Conservation (phyloP, 2,888 invertebrate species). For the Sinopyrophorus schimmeli region DNA sequence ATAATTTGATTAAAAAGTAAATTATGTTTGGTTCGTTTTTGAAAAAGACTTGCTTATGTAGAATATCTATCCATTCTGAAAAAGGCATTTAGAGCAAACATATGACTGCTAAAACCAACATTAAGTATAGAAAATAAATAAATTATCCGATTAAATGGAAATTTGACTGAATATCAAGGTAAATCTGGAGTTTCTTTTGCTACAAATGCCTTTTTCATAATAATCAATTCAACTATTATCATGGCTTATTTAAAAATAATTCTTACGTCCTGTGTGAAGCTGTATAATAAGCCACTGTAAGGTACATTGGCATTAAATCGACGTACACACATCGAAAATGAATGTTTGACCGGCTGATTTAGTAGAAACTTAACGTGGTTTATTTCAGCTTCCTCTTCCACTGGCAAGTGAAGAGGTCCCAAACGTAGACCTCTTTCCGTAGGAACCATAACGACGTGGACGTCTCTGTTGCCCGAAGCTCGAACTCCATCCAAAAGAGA, state of each 20-base stretch:
- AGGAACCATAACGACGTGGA: slow-evolving; percentile 85
- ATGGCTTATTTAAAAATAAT: neutral
- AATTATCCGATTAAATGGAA: too few species aligned
- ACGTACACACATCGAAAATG: slow-evolving; percentile 81
- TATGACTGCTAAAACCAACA: too few species aligned
- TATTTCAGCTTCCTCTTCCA: slow-evolving; percentile 96
- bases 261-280: slow-evolving; percentile 93
- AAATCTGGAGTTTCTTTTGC: too few species aligned
- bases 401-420: slow-evolving; percentile 84
- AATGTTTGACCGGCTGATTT: slow-evolving; percentile 65
- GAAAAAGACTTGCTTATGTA: too few species aligned
- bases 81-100: too few species aligned
- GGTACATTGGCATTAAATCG: slow-evolving; percentile 97
- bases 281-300: slow-evolving; percentile 95
- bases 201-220: too few species aligned
- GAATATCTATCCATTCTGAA: too few species aligned
- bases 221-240: too few species aligned
- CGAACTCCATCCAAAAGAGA: slow-evolving; percentile 95
- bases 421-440: slow-evolving; percentile 87
- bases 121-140: too few species aligned
- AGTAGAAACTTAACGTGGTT: slow-evolving; percentile 82
- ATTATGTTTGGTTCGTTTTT: too few species aligned
- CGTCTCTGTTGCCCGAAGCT: slow-evolving; percentile 95
- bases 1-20: too few species aligned
- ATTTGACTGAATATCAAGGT: too few species aligned